phyloP scores from a whole-genome alignment of 2,797 vertebrate genomes.

The Platalea minor region DNA sequence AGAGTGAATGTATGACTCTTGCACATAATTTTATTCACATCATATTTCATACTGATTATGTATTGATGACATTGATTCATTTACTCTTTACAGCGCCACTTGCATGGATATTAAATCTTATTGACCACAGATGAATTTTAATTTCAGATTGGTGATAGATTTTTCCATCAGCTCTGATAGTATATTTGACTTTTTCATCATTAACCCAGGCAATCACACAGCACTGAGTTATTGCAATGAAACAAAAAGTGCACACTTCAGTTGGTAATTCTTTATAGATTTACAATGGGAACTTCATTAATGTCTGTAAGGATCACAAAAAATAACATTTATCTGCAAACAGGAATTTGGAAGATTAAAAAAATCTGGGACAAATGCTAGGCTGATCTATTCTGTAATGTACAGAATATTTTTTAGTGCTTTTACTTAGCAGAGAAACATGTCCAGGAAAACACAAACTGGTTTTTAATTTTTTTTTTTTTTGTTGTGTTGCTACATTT shows the following conservation, averaged over 20 bases:
- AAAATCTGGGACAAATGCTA: conserved; percentile 47
- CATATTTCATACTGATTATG: conserved; percentile 92
- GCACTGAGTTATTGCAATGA: conserved; percentile 84
- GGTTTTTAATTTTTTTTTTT: conserved; percentile 20
- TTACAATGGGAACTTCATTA: conserved; percentile 85
- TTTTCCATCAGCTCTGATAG: conserved; percentile 93
- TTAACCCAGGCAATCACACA: conserved; percentile 84
- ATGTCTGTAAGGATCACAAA: conserved; percentile 77
- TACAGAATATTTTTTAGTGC: background rate
- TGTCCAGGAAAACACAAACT: background rate
- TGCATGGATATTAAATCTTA: conserved; percentile 92
- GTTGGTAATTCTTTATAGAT: conserved; percentile 84
- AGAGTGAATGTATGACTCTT: conserved; percentile 83
- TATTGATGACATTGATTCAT: conserved; percentile 92
- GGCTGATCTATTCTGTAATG: conserved; percentile 29
- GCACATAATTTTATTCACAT: conserved; percentile 84
- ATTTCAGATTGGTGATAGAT: conserved; percentile 94
- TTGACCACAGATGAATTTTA: conserved; percentile 94
- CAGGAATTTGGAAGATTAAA: conserved; percentile 68
- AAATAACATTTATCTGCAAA: conserved; percentile 77
- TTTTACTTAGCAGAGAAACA: conserved; percentile 18
- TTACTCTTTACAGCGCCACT: conserved; percentile 87
- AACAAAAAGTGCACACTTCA: conserved; percentile 86
- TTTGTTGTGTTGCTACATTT: conserved; percentile 11
- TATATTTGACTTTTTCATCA: conserved; percentile 89